A percentile compares a stretch with the other conserved stretches of the same genome.
Conservation (phyloP, 2,113 vertebrate genomes). For the Elanus axillaris region DNA sequence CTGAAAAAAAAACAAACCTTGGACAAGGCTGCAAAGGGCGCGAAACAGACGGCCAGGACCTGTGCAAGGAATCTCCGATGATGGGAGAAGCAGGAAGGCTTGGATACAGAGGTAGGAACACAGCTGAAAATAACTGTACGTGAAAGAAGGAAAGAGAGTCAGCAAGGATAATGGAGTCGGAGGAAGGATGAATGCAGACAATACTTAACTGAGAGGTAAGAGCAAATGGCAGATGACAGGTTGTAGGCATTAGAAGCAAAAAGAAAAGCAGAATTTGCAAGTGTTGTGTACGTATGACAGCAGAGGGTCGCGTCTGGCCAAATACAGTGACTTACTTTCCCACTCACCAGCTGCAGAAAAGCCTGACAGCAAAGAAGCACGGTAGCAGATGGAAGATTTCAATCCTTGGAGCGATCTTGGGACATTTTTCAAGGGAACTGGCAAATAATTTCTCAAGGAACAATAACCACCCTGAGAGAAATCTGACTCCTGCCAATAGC, state of each 20-base stretch:
- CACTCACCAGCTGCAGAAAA: not conserved
- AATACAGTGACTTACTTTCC: not conserved
- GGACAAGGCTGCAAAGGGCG: not conserved
- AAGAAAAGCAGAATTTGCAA: not conserved
- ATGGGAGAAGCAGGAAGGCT: not conserved
- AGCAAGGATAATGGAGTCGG: not conserved
- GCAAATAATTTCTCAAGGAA: not conserved
- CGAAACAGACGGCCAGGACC: not conserved
- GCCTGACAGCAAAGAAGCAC: not conserved
- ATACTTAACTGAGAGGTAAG: not conserved
- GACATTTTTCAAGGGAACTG: not conserved
- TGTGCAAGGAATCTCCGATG: not conserved
- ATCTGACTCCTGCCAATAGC: not conserved
- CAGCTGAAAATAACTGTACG: not conserved
- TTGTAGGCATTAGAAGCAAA: not conserved
- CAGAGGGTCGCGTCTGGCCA: not conserved
- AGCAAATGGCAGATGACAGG: not conserved
- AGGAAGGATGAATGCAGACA: not conserved
- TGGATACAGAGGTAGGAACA: not conserved
- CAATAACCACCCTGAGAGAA: not conserved
- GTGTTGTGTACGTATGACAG: not conserved
- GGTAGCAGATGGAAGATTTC: not conserved
- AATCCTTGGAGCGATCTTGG: not conserved
- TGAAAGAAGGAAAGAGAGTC: not conserved
- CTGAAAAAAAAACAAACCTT: not conserved